A percentile compares a stretch with the other conserved stretches of the same genome.
Evolutionary conservation across 2,888 invertebrate species (phyloP).

Genomic region (Bhutanitis thaidina): DNA sequence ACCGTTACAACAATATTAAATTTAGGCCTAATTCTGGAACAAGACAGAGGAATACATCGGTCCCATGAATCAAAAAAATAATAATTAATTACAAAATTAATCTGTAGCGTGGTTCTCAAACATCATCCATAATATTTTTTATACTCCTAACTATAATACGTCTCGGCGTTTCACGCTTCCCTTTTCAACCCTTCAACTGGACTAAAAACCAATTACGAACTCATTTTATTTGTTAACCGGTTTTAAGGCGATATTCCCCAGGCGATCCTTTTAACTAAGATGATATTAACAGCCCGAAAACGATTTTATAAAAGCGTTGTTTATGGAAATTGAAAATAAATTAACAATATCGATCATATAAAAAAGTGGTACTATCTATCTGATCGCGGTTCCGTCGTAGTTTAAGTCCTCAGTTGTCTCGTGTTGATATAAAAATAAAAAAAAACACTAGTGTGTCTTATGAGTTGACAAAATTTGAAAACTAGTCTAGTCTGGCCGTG

Average conservation of each 20-base stretch:
- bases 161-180: constrained; percentile 46
- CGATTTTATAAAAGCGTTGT: constrained; percentile 1
- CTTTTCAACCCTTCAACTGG: constrained; percentile 42
- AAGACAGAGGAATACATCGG: background rate
- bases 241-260: constrained; percentile 22
- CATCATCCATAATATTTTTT: constrained; percentile 2
- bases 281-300: constrained; percentile 10
- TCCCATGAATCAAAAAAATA: no score
- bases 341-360: background rate
- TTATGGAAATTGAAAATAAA: constrained; percentile 14
- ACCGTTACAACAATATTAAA: no score
- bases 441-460: no score
- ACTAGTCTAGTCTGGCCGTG: no score
- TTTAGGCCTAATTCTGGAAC: no score
- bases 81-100: background rate
- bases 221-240: constrained; percentile 33
- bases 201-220: constrained; percentile 42
- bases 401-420: no score
- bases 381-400: no score
- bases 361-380: no score
- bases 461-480: no score
- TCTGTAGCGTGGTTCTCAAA: background rate
- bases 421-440: no score
- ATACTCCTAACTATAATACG: constrained; percentile 14
- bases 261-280: constrained; percentile 4